Conservation (phyloP, 1,140 invertebrate genomes). For the Cydia amplana region DNA sequence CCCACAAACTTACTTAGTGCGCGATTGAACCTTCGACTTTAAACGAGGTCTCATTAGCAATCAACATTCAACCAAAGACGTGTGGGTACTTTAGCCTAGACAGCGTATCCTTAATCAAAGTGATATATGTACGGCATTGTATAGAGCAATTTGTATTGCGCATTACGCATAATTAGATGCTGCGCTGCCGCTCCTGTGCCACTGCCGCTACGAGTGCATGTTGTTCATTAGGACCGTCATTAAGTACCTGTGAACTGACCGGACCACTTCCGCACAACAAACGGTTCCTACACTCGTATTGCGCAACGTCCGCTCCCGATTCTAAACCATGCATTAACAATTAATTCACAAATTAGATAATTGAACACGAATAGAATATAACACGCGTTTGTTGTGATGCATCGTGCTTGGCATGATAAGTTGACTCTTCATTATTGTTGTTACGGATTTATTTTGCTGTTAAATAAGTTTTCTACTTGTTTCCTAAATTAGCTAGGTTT, state of each 20-base stretch:
- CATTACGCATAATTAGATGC: conserved; percentile 40
- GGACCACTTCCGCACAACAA: conserved; percentile 59
- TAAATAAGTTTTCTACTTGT: neutral
- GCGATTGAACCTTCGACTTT: conserved; percentile 1
- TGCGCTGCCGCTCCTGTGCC: conserved; percentile 29
- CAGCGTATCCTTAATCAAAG: conserved; percentile 21
- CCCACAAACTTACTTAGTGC: conserved; percentile 3
- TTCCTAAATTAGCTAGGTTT: neutral
- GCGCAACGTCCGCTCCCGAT: conserved; percentile 56
- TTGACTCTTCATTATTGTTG: no score
- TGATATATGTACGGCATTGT: conserved; percentile 23
- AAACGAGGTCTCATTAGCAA: neutral
- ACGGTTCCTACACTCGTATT: conserved; percentile 55
- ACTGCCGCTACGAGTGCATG: conserved; percentile 32
- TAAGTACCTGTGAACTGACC: conserved; percentile 51
- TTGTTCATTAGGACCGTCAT: conserved; percentile 58
- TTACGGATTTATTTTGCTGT: no score
- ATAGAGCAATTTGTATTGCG: conserved; percentile 37
- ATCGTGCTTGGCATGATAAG: neutral
- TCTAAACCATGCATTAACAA: conserved; percentile 44
- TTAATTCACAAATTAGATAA: conserved; percentile 34
- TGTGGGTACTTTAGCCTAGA: neutral
- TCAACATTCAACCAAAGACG: neutral
- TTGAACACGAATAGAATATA: conserved; percentile 16
- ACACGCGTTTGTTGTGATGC: neutral